Evolutionary conservation across 2,113 vertebrate species (phyloP), one percentile per base, ranked within the genome.

Genomic region (Anolis carolinensis): DNA sequence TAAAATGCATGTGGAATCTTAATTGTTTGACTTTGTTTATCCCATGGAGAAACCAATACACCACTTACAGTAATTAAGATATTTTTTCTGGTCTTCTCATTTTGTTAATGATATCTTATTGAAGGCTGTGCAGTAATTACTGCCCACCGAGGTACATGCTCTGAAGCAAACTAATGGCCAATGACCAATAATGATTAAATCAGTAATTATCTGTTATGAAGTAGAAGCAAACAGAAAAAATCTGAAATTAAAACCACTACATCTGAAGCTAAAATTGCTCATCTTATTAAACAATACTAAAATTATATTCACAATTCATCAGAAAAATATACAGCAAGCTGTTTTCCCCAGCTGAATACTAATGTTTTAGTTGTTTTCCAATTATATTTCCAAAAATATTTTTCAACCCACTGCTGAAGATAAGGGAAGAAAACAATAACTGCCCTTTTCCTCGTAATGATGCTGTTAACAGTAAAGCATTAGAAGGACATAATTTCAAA

Each of bases 101-200:
- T 97, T 96, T 95, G 94, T 95, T 97, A 96, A 97, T 96, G 95
- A 93, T 96, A 96, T 93, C 84, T 95, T 94, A 96, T 93, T 95
- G 94, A 96, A 96, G 94, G 87, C 93, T 94, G 91, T 94, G 91
- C 86, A 93, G 92, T 96, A 95, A 96, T 96, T 96, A 95, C 95
- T 96, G 95, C 94, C 94, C 94, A 95, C 93, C 88, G 94, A 97
- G 95, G 95, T 97, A 96, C 86, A 89, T 92, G 92, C 39, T 89
- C 94, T 89, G 91, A 95, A 96, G 95, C 94, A 96, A 96, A 96
- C 96, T 96, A 97, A 96, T 96, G 95, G 94, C 95, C 96, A 96
- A 95, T 96, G 96, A 96, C 95, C 95, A 96, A 94, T 94, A 96
- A 95, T 91, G 91, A 95, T 96, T 96, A 95, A 39, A 93, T 90